phyloP scores from a whole-genome alignment of 2,888 invertebrate genomes.

The Melangyna quadrimaculata region DNA sequence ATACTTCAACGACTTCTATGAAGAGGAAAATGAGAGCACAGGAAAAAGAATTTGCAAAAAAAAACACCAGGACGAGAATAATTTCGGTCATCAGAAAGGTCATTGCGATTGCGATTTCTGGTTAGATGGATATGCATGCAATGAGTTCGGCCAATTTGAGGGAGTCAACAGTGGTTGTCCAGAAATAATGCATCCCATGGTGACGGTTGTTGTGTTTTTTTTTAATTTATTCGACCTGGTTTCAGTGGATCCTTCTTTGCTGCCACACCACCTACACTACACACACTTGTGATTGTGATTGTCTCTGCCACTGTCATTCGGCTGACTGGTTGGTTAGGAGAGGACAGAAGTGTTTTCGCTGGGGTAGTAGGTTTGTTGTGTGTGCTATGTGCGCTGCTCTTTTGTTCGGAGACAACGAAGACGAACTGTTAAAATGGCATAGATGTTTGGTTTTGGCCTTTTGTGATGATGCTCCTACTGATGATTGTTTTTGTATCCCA shows the following conservation, averaged over 20 bases:
- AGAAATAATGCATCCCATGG: slow-evolving; percentile 27
- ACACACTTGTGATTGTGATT: slow-evolving; percentile 35
- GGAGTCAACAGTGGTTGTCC: slow-evolving; percentile 26
- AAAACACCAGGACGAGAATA: slow-evolving; percentile 41
- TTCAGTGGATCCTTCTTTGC: slow-evolving; percentile 44
- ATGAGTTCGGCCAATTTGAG: slow-evolving; percentile 50
- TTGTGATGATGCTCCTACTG: slow-evolving; percentile 22
- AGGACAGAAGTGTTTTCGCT: neutral
- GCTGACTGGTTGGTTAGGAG: no score
- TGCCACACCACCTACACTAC: neutral
- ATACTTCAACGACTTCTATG: neutral
- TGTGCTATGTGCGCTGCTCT: slow-evolving; percentile 16
- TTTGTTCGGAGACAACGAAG: slow-evolving; percentile 21
- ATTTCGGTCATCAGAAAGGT: slow-evolving; percentile 66
- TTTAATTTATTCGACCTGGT: slow-evolving; percentile 52
- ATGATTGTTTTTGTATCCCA: slow-evolving; percentile 1
- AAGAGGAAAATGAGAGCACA: neutral
- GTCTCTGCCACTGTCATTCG: slow-evolving; percentile 39
- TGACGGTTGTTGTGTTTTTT: neutral
- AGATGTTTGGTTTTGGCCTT: slow-evolving; percentile 54
- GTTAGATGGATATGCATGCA: slow-evolving; percentile 5
- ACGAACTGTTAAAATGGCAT: slow-evolving; percentile 57
- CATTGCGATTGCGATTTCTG: slow-evolving; percentile 46
- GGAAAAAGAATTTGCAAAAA: neutral
- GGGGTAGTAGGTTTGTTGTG: slow-evolving; percentile 56